phyloP scores from a whole-genome alignment of 2,888 invertebrate species.

The Aphrophora alni region DNA sequence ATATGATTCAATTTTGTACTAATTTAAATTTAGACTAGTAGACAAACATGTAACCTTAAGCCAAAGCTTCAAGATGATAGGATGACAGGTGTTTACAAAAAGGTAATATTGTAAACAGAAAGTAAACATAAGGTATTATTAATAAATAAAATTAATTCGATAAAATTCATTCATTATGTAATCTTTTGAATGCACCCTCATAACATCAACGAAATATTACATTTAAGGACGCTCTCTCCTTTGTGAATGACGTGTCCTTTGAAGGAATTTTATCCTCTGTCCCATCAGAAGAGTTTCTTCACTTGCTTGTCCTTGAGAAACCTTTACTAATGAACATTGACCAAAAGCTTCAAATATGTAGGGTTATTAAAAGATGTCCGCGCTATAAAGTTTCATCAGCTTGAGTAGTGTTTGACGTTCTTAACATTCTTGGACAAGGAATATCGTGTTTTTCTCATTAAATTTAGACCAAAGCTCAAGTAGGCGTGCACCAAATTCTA shows the following conservation, averaged over 20 bases:
- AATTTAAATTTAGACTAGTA: no score
- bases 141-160: background rate
- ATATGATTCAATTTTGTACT: no score
- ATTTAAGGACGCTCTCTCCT: background rate
- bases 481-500: background rate
- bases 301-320: background rate
- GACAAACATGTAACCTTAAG: no score
- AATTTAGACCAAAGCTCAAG: background rate
- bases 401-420: background rate
- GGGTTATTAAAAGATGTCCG: background rate
- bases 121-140: no score
- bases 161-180: background rate
- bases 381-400: background rate
- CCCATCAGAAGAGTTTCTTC: background rate
- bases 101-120: no score
- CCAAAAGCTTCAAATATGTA: background rate
- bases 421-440: background rate
- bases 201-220: background rate
- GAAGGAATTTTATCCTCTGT: background rate
- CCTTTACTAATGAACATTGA: background rate
- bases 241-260: background rate
- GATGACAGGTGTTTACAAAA: no score
- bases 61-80: no score
- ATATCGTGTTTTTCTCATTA: constrained; percentile 9
- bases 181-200: background rate